Conservation (phyloP, 30 jellyfish, hydroid and myxozoan species). For the Clytia hemisphaerica region DNA sequence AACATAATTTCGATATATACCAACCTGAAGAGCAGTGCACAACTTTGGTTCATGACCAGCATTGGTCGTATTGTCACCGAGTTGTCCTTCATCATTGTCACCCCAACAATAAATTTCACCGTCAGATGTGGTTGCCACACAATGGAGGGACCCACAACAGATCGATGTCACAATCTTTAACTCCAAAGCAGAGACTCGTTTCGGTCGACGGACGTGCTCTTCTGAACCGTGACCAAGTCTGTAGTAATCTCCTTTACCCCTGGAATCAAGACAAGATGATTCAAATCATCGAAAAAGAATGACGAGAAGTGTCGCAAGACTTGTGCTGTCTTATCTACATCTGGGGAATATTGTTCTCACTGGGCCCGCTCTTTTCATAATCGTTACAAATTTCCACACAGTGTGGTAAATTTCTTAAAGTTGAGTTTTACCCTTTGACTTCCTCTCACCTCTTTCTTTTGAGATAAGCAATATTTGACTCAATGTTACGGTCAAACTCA, state of each 20-base stretch:
- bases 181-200: conserved; percentile 48
- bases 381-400: too few species aligned
- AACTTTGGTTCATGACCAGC: conserved; percentile 63
- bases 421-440: too few species aligned
- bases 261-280: too few species aligned
- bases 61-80: conserved; percentile 82
- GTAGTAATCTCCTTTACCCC: conserved; percentile 94
- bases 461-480: too few species aligned
- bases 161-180: conserved; percentile 61
- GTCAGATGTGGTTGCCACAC: conserved; percentile 73
- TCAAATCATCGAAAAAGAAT: too few species aligned
- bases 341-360: too few species aligned
- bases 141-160: conserved; percentile 79
- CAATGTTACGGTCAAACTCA: too few species aligned
- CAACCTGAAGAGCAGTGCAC: conserved; percentile 42
- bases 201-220: conserved; percentile 87
- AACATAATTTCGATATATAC: neutral
- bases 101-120: conserved; percentile 96
- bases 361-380: too few species aligned
- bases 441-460: too few species aligned
- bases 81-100: conserved; percentile 86
- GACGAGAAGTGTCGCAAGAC: too few species aligned
- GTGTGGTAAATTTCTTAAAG: too few species aligned
- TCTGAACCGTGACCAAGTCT: conserved; percentile 91
- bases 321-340: too few species aligned